Percentiles rank a stretch among this genome's conserved stretches.
phyloP scores from a whole-genome alignment of 2,113 vertebrate genomes.

The Phalacrocorax carbo region DNA sequence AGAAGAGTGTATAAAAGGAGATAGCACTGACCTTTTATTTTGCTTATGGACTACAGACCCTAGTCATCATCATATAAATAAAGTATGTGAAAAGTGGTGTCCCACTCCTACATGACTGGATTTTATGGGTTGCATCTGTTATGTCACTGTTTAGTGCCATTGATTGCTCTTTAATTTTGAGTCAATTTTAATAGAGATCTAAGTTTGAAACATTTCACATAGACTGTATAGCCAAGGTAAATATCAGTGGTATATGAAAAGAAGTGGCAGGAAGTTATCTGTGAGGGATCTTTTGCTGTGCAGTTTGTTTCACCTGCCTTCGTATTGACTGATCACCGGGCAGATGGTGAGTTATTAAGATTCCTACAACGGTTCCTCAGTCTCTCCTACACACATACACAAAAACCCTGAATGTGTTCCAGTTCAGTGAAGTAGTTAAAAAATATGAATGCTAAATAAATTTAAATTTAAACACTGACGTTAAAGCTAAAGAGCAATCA shows the following conservation, averaged over 20 bases:
- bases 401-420: background rate
- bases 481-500: background rate
- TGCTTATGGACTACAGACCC: background rate
- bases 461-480: background rate
- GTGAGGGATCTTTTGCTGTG: background rate
- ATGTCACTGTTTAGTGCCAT: accelerated
- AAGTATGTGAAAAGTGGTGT: background rate
- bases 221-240: background rate
- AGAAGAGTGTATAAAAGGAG: background rate
- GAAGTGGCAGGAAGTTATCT: background rate
- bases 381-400: background rate
- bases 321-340: background rate
- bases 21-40: background rate
- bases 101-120: background rate
- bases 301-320: background rate
- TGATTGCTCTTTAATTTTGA: background rate
- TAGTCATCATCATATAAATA: background rate
- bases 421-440: background rate
- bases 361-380: background rate
- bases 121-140: background rate
- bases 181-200: background rate
- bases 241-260: background rate
- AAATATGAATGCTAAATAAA: background rate
- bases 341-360: background rate
- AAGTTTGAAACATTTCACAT: background rate